Conservation (phyloP, 2,888 invertebrate genomes). For the Metellina segmentata region DNA sequence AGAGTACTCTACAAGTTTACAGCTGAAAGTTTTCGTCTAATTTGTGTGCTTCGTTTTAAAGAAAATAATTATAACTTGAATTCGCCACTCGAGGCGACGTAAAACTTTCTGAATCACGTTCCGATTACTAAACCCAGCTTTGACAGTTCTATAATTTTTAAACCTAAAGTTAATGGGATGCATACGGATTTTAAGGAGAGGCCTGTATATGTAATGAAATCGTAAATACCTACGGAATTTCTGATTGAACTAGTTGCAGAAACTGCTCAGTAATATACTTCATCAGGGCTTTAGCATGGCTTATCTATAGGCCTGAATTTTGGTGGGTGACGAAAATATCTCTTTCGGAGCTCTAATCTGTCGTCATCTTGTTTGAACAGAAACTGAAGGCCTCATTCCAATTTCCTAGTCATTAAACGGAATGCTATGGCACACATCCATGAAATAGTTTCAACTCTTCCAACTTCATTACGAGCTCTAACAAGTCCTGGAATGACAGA, state of each 20-base stretch:
- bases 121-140: no score
- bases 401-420: slow-evolving; percentile 24
- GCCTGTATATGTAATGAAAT: no score
- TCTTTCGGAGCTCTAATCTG: slow-evolving; percentile 7
- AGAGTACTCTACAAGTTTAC: no score
- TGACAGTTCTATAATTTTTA: no score
- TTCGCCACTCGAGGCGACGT: no score
- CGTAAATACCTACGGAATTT: no score
- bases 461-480: slow-evolving; percentile 29
- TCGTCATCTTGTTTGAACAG: slow-evolving; percentile 24
- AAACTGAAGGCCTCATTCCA: slow-evolving; percentile 17
- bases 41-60: no score
- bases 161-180: no score
- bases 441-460: slow-evolving; percentile 28
- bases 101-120: no score
- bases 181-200: no score
- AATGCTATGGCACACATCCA: background rate
- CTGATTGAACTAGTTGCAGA: background rate
- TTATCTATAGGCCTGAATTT: background rate
- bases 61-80: no score
- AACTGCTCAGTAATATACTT: background rate
- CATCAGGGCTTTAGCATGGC: background rate
- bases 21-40: no score
- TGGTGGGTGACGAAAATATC: slow-evolving; percentile 14
- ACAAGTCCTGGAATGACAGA: slow-evolving; percentile 23